Conservation (phyloP, 2,888 invertebrate genomes). For the Watsonalla binaria region DNA sequence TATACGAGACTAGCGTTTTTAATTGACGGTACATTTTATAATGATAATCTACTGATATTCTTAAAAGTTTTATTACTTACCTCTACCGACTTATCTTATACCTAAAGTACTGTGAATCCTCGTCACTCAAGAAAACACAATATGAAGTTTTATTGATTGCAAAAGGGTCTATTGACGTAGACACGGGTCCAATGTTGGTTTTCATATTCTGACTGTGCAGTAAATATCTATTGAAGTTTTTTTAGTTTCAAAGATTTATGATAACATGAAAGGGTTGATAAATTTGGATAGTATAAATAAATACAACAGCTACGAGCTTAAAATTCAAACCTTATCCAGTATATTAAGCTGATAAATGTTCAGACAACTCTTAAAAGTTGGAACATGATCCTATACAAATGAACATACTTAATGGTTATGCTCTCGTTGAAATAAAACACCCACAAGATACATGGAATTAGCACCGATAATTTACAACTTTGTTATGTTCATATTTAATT, state of each 20-base stretch:
- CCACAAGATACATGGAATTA: neutral
- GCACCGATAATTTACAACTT: slow-evolving; percentile 2
- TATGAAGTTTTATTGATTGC: neutral
- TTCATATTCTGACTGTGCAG: neutral
- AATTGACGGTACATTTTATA: no score
- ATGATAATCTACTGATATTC: no score
- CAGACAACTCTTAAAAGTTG: neutral
- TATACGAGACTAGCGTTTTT: no score
- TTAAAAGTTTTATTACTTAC: no score
- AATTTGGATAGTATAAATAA: neutral
- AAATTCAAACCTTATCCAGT: neutral
- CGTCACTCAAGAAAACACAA: slow-evolving; percentile 11
- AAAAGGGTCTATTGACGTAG: neutral
- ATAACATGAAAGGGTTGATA: neutral
- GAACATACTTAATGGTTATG: neutral
- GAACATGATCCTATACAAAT: neutral
- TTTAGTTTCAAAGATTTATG: neutral
- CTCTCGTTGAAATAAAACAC: neutral
- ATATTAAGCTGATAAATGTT: neutral
- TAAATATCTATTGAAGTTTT: neutral
- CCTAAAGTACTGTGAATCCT: slow-evolving; percentile 3
- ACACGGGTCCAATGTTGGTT: neutral
- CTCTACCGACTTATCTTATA: no score
- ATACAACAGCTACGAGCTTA: no score
- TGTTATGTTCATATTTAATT: slow-evolving; percentile 16